Base-by-base conservation (phyloP, 2,797 vertebrate genomes). In the Xenentodon cancila region DNA sequence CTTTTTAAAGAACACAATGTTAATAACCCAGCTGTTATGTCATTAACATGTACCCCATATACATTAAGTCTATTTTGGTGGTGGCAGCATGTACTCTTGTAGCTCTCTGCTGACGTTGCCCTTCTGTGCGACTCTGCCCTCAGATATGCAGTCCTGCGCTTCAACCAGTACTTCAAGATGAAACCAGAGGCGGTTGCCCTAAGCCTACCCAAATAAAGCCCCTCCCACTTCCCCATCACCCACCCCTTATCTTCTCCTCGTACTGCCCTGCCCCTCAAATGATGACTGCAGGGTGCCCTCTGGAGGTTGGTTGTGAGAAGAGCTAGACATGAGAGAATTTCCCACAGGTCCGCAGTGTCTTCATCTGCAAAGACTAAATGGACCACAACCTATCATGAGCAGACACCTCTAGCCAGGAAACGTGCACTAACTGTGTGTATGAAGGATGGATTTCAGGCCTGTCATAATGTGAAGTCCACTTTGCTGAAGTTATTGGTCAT, bases 131-230 rank as follows among this genome's bases (percentile, higher is more conserved):
- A 55, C 12, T 73, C 15, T 62, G 3, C 54, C 58, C 57, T 66
- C 75, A 99, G 97, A 89, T 99, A 99, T 59, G 97, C 97, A 59
- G 87, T 97, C 81, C 94, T 98, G 79, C 96, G 97, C 71, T 97
- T 99, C 84, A 95, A 92, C 89, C 97, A 99, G 80, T 99, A 98
- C 90, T 97, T 97, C 91, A 98, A 97, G 91, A 99, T 98, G 95
- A 99, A 99, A 88, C 92, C 94, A 5, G 95, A 96, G 73, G 95
- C 93, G 46, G 91, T 91, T 51, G 89, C 82, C 0, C 88, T 98
- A 74, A 92, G 88, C 84, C 86, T 98, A 84, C 96, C 97, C 0
- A 93, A 97, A 90, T 96, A 96, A 93, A 53, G 52, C 8, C 25
- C 32, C 2, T n/a, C 9, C 3, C 53, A 48, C 60, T 43, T 53